These are phyloP conservation scores for Prunella fulvescens DNA, from an alignment of 2,113 vertebrate species.

Conservation along the genomic window DNA sequence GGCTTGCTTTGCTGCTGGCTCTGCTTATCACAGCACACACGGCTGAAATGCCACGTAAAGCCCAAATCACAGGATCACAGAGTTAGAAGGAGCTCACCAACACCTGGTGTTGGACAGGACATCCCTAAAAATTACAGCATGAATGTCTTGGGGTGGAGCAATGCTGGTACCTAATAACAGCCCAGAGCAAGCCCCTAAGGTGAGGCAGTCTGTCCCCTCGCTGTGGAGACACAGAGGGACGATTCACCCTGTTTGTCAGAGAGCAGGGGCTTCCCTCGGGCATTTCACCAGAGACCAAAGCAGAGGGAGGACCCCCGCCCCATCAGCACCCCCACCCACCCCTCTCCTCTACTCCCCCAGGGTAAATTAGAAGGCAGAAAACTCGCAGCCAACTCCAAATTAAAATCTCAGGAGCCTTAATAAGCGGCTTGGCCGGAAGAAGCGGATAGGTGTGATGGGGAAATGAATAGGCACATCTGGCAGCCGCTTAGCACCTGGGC, in stretches of 20 bases:
- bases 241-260: accelerated
- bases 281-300: background rate
- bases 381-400: background rate
- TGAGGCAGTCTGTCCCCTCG: accelerated
- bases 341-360: accelerated
- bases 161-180: background rate
- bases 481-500: background rate
- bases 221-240: background rate
- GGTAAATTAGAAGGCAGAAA: background rate
- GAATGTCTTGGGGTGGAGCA: background rate
- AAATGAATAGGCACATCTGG: constrained; percentile 35
- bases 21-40: background rate
- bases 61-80: background rate
- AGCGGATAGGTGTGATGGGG: constrained; percentile 26
- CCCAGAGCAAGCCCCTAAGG: background rate
- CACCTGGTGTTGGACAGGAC: background rate
- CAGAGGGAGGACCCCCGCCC: accelerated
- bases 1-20: background rate
- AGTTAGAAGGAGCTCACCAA: background rate
- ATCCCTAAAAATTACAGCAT: background rate
- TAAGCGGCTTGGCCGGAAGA: background rate
- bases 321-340: too few relatives aligned
- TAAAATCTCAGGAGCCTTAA: constrained; percentile 18
- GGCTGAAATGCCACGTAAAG: accelerated
- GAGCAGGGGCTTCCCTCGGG: accelerated